These are phyloP conservation scores for Opisthograptis luteolata DNA, from an alignment of 2,888 invertebrate genomes.

Conservation along the genomic window DNA sequence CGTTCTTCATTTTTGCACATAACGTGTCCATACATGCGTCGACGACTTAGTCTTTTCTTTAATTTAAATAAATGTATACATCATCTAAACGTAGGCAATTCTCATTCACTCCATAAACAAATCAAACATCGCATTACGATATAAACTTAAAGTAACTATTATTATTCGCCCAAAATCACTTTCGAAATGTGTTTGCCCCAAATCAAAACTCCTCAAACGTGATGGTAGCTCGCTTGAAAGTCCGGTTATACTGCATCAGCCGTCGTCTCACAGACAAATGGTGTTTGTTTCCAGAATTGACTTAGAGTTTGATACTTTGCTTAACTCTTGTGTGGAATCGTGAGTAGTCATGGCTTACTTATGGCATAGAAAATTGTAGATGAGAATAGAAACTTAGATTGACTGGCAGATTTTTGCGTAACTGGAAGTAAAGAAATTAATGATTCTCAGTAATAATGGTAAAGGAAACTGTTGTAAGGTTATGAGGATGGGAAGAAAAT, in stretches of 20 bases:
- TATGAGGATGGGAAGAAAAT: too few species aligned
- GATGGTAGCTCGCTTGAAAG: slow-evolving; percentile 16
- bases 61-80: too few species aligned
- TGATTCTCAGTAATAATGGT: too few species aligned
- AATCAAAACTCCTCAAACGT: slow-evolving; percentile 2
- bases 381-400: background rate
- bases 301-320: slow-evolving; percentile 44
- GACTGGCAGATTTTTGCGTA: too few species aligned
- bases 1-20: too few species aligned
- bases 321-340: slow-evolving; percentile 36
- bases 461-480: too few species aligned
- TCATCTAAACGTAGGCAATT: too few species aligned
- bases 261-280: slow-evolving; percentile 47
- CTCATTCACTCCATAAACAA: too few species aligned
- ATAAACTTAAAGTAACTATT: background rate
- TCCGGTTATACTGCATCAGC: slow-evolving; percentile 42
- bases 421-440: too few species aligned
- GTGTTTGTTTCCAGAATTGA: slow-evolving; percentile 53
- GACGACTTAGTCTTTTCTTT: too few species aligned
- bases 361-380: slow-evolving; percentile 13
- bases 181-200: slow-evolving; percentile 7
- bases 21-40: too few species aligned
- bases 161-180: background rate
- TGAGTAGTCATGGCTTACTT: slow-evolving; percentile 21
- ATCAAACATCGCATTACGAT: too few species aligned